phyloP scores from a whole-genome alignment of 2,888 invertebrate species.

The Mimas tiliae region DNA sequence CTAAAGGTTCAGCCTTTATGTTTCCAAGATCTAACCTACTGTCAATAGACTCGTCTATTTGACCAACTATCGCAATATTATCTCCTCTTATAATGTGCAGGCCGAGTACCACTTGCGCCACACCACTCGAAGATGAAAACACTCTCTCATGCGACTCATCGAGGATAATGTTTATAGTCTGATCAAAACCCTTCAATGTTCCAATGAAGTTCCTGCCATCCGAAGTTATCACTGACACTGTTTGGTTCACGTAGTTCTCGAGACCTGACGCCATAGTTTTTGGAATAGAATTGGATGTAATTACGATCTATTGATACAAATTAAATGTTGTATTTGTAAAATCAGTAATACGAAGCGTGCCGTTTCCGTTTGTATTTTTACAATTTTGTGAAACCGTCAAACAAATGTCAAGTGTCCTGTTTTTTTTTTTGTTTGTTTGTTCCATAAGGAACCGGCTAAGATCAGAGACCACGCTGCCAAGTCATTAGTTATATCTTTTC shows the following conservation, averaged over 20 bases:
- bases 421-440: too few species aligned
- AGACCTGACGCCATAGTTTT: slow-evolving; percentile 91
- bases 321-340: neutral
- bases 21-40: slow-evolving; percentile 91
- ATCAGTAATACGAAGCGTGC: slow-evolving; percentile 4
- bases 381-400: too few species aligned
- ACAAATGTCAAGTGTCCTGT: too few species aligned
- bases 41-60: slow-evolving; percentile 93
- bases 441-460: too few species aligned
- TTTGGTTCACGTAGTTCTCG: slow-evolving; percentile 95
- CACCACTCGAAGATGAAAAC: slow-evolving; percentile 96
- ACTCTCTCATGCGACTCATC: slow-evolving; percentile 99
- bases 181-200: slow-evolving; percentile 98
- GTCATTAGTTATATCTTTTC: too few species aligned
- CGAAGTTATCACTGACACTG: slow-evolving; percentile 97
- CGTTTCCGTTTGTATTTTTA: neutral
- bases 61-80: slow-evolving; percentile 96
- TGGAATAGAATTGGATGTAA: slow-evolving; percentile 3
- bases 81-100: slow-evolving; percentile 99
- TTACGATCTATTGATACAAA: neutral
- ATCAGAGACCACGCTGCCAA: too few species aligned
- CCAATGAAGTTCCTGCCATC: slow-evolving; percentile 99
- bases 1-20: slow-evolving; percentile 93
- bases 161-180: slow-evolving; percentile 98
- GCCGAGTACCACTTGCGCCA: slow-evolving; percentile 94